Conservation (phyloP, 2,113 vertebrate species). For the Terrapene triunguis region DNA sequence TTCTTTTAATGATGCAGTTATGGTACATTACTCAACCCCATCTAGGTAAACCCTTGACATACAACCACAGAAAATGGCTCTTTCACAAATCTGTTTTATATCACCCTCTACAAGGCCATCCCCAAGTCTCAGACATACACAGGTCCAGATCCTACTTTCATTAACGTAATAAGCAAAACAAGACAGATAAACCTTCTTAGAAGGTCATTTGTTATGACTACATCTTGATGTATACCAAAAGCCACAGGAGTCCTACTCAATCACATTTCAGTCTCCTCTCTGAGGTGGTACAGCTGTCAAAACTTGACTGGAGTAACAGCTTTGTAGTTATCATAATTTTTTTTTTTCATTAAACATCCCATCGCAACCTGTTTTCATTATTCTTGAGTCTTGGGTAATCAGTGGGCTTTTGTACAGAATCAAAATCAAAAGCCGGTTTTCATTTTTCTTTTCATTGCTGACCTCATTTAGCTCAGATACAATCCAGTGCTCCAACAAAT, state of each 20-base stretch:
- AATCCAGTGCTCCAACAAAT: neutral
- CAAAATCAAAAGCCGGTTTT: neutral
- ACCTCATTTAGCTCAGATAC: neutral
- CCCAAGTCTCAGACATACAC: neutral
- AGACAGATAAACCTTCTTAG: neutral
- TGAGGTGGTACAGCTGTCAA: neutral
- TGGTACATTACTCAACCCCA: neutral
- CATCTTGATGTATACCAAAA: neutral
- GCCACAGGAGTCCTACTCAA: neutral
- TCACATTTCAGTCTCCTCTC: neutral
- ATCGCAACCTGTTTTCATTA: neutral
- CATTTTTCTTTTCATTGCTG: neutral
- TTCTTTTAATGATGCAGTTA: neutral
- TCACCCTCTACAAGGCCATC: neutral
- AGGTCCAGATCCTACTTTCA: neutral
- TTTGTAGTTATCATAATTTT: neutral
- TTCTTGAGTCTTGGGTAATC: neutral
- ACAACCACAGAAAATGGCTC: accelerated
- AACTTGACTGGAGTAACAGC: neutral
- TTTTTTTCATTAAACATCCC: neutral
- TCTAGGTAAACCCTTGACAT: neutral
- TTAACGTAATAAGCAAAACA: neutral
- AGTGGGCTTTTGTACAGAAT: neutral
- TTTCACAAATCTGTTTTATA: neutral
- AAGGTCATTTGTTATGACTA: neutral